phyloP scores from a whole-genome alignment of 1,140 invertebrate species.

The Drosophila bipectinata region DNA sequence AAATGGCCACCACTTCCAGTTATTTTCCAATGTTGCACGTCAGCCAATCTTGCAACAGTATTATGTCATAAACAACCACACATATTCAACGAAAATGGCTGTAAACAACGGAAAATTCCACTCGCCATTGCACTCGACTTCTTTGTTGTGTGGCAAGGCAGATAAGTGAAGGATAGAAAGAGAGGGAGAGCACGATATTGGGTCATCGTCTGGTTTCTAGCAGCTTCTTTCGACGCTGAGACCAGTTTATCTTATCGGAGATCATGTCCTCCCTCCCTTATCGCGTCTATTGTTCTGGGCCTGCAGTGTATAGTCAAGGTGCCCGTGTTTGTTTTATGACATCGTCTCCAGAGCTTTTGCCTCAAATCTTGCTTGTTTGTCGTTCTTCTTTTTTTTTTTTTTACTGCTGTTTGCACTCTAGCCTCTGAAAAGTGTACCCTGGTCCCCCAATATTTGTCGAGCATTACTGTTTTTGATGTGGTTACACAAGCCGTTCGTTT shows the following conservation, averaged over 20 bases:
- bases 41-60: conserved; percentile 2
- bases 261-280: conserved; percentile 28
- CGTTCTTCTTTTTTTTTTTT: background rate
- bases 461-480: conserved; percentile 46
- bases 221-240: conserved; percentile 16
- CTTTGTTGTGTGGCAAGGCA: conserved; percentile 52
- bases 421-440: conserved; percentile 22
- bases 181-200: conserved; percentile 27
- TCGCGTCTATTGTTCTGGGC: conserved; percentile 26
- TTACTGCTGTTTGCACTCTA: conserved; percentile 34
- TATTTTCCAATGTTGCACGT: conserved; percentile 2
- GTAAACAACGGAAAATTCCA: conserved; percentile 75
- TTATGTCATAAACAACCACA: conserved; percentile 53
- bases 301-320: conserved; percentile 13
- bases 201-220: conserved; percentile 44
- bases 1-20: background rate
- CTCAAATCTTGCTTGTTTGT: conserved; percentile 24
- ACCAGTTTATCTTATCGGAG: conserved; percentile 35
- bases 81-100: conserved; percentile 2
- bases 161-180: conserved; percentile 7
- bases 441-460: conserved; percentile 41
- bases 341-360: conserved; percentile 16
- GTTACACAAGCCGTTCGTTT: conserved; percentile 51
- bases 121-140: conserved; percentile 58
- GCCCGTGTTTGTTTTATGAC: conserved; percentile 40